Base-by-base conservation (phyloP, 2,113 vertebrate genomes). In the Halichoerus grypus region DNA sequence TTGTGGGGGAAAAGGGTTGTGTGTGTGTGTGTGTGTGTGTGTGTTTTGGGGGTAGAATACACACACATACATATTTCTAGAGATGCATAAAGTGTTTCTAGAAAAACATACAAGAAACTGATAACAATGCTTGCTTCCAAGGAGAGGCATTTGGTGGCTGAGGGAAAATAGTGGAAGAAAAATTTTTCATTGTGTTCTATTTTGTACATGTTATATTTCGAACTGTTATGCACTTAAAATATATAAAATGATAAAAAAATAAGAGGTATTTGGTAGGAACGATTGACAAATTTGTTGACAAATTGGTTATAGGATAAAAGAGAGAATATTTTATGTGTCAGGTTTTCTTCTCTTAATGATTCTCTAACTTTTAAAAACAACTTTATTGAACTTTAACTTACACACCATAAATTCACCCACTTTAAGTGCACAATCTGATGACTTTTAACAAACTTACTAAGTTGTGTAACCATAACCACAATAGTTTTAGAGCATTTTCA, bases 141-240 rank as follows among this genome's bases (percentile, higher is more conserved):
- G n/a, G 18, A 94, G 18, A n/a, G 76, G 10, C 7, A 28, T 1
- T 69, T 24, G 21, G 31, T 71, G 18, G 16, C 65, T 39, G 72
- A 89, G 14, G 12, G 14, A 72, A 14, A 87, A 26, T 21, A 88
- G 33, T 10, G 33, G 53, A 65, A 86, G 74, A 22, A 76, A 59
- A 57, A 33, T 4, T 69, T 93, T 91, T 39, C 36, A 59, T 81
- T 90, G 86, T 69, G 31, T 61, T 67, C n/a, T 91, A 49, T 74
- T 96, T 93, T 91, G 16, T 91, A 53, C 71, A 83, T 77, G 53
- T 79, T 67, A 33, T 67, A 81, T 67, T 95, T 89, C 93, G 72
- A 91, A 84, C 21, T 93, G 19, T 74, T 33, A 61, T 14, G 12
- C 4, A 39, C 55, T 81, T 85, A 28, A 97, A 96, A 92, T 94